Evolutionary conservation across 2,797 vertebrate genomes (phyloP), one percentile per base, ranked within the genome.

Genomic region (Poeciliopsis paucimaculata): DNA sequence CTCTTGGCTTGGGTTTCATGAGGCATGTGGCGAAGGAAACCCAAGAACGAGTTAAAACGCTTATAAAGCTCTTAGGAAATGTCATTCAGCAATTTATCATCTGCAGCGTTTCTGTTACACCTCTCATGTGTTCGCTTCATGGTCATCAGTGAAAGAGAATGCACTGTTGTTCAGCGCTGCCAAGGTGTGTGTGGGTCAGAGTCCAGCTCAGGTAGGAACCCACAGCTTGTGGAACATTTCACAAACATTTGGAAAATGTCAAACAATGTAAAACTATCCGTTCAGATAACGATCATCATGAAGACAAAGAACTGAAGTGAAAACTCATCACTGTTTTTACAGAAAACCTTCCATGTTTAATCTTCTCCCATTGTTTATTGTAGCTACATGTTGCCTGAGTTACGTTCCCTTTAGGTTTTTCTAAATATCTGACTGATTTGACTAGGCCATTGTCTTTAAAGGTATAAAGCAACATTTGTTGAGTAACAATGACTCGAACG

Each of bases 191-290:
- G 86, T 90, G 71, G 73, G 76, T 11, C 78, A 72, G 86, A 72
- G 86, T 84, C 84, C 84, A 57, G 75, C 80, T 81, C 88, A 89
- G 91, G 92, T 91, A 92, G 84, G 84, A 72, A 80, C 93, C 92
- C 93, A 86, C 92, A 93, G 90, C 91, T 72, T 77, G 77, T 84
- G 80, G 77, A 90, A 81, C 85, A 75, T 94, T 94, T 95, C 84
- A 91, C 81, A 84, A 62, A 78, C 83, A 84, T 91, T 80, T 84
- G 82, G 81, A 82, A 93, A 95, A 95, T 94, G 94, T 95, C 94
- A 95, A 94, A 93, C 91, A 93, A 87, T 83, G 93, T 94, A 94
- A 96, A 92, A 86, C 88, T 89, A 94, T 93, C 88, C 87, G 43
- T 72, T 60, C 34, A 84, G 78, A 84, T 75, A 74, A 81, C 72